Conservation (phyloP, 2,797 vertebrate species). For the Cossypha niveicapilla region DNA sequence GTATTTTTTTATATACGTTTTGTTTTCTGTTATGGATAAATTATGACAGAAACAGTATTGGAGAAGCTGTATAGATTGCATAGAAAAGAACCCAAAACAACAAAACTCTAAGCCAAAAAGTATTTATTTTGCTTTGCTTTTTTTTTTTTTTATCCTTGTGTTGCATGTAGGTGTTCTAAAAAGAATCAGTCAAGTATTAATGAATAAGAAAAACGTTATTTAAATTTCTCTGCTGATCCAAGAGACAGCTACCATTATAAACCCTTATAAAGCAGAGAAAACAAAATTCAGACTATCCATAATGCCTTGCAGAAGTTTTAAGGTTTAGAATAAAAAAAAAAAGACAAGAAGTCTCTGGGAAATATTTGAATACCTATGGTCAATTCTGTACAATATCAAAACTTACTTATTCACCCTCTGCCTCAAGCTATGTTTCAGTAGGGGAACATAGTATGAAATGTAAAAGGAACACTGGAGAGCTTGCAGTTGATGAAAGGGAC, state of each 20-base stretch:
- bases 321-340: background rate
- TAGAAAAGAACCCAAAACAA: background rate
- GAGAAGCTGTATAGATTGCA: background rate
- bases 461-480: background rate
- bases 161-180: background rate
- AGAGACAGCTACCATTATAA: background rate
- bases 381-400: background rate
- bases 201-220: background rate
- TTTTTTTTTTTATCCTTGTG: background rate
- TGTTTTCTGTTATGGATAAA: background rate
- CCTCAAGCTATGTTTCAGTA: background rate
- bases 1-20: background rate
- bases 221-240: background rate
- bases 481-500: background rate
- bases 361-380: background rate
- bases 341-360: background rate
- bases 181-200: background rate
- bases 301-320: background rate
- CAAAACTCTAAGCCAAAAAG: background rate
- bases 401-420: background rate
- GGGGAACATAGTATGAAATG: background rate
- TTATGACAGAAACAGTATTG: background rate
- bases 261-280: background rate
- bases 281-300: background rate
- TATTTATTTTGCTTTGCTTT: background rate